Conservation (phyloP, 2,888 invertebrate species). For the Kryphioiulus occultus region DNA sequence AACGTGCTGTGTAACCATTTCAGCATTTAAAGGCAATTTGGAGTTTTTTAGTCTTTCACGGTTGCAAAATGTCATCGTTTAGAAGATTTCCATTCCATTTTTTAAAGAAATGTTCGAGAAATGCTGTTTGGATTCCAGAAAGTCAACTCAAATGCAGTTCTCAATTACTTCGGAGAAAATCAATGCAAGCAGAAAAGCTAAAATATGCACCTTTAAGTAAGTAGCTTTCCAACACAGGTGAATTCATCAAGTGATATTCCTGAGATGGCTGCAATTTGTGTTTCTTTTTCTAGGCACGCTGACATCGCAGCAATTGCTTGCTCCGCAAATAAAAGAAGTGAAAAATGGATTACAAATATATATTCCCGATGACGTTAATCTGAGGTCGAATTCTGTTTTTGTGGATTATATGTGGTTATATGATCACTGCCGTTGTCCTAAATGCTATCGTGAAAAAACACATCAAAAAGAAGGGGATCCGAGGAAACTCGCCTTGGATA, state of each 20-base stretch:
- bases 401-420: constrained; percentile 65
- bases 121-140: background rate
- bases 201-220: background rate
- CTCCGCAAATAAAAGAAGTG: background rate
- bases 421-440: constrained; percentile 70
- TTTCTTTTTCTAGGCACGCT: background rate
- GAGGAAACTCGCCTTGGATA: constrained; percentile 59
- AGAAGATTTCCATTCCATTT: background rate
- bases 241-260: background rate
- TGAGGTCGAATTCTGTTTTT: constrained; percentile 51
- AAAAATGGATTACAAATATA: constrained; percentile 26
- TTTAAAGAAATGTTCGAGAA: background rate
- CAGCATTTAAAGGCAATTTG: background rate
- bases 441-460: constrained; percentile 70
- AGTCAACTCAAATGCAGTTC: background rate
- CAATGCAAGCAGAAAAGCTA: background rate
- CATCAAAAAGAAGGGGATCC: constrained; percentile 69
- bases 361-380: background rate
- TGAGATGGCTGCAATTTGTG: background rate
- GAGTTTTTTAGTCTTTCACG: background rate
- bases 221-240: background rate
- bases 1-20: background rate
- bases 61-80: background rate
- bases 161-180: background rate
- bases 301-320: background rate